phyloP scores from a whole-genome alignment of 2,888 invertebrate species.

The Monoplex corrugatus region DNA sequence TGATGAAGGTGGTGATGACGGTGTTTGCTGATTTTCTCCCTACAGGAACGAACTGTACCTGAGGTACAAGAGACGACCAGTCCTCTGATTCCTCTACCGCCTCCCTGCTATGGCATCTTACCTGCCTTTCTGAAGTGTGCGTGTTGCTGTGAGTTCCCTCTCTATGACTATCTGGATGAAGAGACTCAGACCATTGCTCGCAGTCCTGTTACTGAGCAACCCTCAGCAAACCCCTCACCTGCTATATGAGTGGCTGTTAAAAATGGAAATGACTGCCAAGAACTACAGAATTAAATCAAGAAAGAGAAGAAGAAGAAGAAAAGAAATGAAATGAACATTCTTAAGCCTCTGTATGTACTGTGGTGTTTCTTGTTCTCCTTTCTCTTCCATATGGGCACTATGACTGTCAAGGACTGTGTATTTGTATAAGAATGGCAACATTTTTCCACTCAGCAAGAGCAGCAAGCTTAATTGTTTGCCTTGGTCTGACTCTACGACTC shows the following conservation, averaged over 20 bases:
- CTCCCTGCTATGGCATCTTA: slow-evolving; percentile 92
- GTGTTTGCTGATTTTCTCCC: background rate
- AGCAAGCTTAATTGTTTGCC: no score
- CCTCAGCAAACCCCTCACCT: slow-evolving; percentile 8
- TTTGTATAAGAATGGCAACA: no score
- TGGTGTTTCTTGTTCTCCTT: no score
- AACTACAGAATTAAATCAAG: no score
- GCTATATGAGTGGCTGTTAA: slow-evolving; percentile 2
- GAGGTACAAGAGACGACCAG: slow-evolving; percentile 94
- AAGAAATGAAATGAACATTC: no score
- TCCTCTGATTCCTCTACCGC: slow-evolving; percentile 93
- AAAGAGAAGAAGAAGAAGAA: background rate
- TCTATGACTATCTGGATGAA: slow-evolving; percentile 86
- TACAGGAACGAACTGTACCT: slow-evolving; percentile 91
- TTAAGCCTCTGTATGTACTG: no score
- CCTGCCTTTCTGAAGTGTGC: slow-evolving; percentile 91
- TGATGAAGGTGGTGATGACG: no score
- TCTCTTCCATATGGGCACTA: no score
- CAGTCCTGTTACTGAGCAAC: slow-evolving; percentile 14
- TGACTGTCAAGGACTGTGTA: no score
- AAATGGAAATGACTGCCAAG: no score
- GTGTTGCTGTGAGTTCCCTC: slow-evolving; percentile 93
- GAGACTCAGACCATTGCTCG: slow-evolving; percentile 62
- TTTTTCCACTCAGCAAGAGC: no score
- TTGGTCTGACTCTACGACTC: no score